Conservation (phyloP, 2,113 vertebrate genomes). For the Zosterops pallidus region DNA sequence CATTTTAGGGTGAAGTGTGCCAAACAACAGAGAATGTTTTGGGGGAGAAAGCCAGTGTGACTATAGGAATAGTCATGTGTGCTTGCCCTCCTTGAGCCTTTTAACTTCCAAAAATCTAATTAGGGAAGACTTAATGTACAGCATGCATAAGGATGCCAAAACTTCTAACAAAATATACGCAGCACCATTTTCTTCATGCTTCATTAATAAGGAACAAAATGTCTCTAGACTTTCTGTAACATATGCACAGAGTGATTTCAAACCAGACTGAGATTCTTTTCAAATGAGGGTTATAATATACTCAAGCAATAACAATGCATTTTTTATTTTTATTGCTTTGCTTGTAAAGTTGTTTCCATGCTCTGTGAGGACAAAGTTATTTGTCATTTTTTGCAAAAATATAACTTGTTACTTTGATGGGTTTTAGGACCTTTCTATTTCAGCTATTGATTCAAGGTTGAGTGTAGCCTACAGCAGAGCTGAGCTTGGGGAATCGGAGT, state of each 20-base stretch:
- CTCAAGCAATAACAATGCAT: slow-evolving; percentile 45
- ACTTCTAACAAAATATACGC: not conserved
- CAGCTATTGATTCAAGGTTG: slow-evolving; percentile 59
- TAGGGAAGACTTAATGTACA: slow-evolving; percentile 1
- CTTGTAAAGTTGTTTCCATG: slow-evolving; percentile 49
- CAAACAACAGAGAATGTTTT: not conserved
- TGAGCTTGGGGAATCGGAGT: not conserved
- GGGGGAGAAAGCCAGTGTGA: rapidly evolving
- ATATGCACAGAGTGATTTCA: slow-evolving; percentile 63
- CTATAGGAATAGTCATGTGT: not conserved
- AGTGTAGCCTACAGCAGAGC: slow-evolving; percentile 45
- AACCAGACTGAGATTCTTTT: slow-evolving; percentile 45
- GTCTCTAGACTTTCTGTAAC: slow-evolving; percentile 51
- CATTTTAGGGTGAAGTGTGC: not conserved
- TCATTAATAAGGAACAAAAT: slow-evolving; percentile 67
- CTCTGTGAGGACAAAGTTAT: slow-evolving; percentile 56
- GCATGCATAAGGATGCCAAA: not conserved
- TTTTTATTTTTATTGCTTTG: slow-evolving; percentile 49
- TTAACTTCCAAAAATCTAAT: not conserved
- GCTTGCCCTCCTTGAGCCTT: not conserved
- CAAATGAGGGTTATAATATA: slow-evolving; percentile 59
- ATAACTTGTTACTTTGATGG: slow-evolving; percentile 47
- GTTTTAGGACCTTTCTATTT: slow-evolving; percentile 46
- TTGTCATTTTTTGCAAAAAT: slow-evolving; percentile 58
- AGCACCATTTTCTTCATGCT: slow-evolving; percentile 44